Base-by-base conservation (phyloP, 2,888 invertebrate species). In the Anoplius nigerrimus region DNA sequence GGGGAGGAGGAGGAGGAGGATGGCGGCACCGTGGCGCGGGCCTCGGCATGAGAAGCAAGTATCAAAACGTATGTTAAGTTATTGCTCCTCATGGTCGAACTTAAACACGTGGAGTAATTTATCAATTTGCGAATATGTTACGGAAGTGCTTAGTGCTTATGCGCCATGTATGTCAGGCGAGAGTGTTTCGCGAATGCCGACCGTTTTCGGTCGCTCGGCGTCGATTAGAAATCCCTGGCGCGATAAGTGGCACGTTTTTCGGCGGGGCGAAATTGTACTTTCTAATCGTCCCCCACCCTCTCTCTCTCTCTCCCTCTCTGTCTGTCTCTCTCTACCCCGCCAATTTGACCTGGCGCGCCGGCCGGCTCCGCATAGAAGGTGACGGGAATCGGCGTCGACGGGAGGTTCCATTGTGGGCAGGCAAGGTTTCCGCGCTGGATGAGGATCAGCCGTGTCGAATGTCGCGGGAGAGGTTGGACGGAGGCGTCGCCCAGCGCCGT, bases 31-130 rank as follows among this genome's bases (percentile, higher is more conserved):
- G 16, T 16, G 16, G n/a, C 48, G 21, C 20, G 21, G 8, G 18
- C 18, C 56, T 42, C 54, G 46, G 48, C 34, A 48, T 34, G 65
- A 64, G 65, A 62, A 64, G 34, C 71, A 74, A 74, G 72, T 78
- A 79, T 80, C 78, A 76, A 75, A 80, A 76, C 78, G 78, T 78
- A 76, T 72, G 79, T 80, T 80, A 80, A 80, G 78, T 80, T 80
- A 80, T 80, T 80, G 76, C 74, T 75, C 78, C 72, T 80, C 79
- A 80, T 78, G 79, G 79, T 80, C 79, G 79, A 80, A 78, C 79
- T 80, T 80, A 80, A 80, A 80, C 79, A 80, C 80, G 80, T 80
- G 80, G 80, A 80, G 79, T 80, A 80, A 80, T 80, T 80, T 80
- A 80, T 80, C 79, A 80, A 80, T 80, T 80, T 80, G 74, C 69